Conservation (phyloP, 1,140 invertebrate genomes). For the Aphaenogaster rudis region DNA sequence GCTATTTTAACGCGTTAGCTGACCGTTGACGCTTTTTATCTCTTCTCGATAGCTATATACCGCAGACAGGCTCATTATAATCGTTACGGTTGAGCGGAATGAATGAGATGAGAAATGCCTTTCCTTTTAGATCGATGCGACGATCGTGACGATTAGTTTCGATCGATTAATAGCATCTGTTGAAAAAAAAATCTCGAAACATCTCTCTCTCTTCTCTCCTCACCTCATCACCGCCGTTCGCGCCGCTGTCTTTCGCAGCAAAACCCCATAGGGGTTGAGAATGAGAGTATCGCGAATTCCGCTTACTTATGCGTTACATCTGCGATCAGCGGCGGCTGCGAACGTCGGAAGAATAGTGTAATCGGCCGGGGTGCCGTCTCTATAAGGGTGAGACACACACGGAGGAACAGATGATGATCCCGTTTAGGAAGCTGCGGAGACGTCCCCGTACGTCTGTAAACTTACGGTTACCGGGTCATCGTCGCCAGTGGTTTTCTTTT, state of each 20-base stretch:
- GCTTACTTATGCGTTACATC: conserved; percentile 77
- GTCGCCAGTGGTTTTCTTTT: conserved; percentile 71
- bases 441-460: conserved; percentile 72
- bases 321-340: conserved; percentile 80
- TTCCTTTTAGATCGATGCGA: conserved; percentile 6
- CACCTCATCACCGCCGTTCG: not conserved
- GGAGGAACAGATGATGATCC: conserved; percentile 85
- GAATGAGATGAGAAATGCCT: not conserved
- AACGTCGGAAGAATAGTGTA: conserved; percentile 81
- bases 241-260: not conserved
- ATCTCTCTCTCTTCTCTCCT: conserved; percentile 29
- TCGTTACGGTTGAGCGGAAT: not conserved
- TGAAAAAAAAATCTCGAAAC: not conserved
- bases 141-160: conserved; percentile 32
- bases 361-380: conserved; percentile 73
- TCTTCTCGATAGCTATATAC: not conserved
- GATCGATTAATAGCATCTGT: conserved; percentile 41
- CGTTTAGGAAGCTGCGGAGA: conserved; percentile 83
- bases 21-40: not conserved
- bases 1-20: not conserved
- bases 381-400: conserved; percentile 56
- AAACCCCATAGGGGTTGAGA: conserved; percentile 48
- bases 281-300: conserved; percentile 70
- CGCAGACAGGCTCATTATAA: not conserved
- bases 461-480: conserved; percentile 80